A percentile compares a stretch with the other conserved stretches of the same genome.
Evolutionary conservation across 2,888 invertebrate species (phyloP).

Genomic region (Theretra japonica): DNA sequence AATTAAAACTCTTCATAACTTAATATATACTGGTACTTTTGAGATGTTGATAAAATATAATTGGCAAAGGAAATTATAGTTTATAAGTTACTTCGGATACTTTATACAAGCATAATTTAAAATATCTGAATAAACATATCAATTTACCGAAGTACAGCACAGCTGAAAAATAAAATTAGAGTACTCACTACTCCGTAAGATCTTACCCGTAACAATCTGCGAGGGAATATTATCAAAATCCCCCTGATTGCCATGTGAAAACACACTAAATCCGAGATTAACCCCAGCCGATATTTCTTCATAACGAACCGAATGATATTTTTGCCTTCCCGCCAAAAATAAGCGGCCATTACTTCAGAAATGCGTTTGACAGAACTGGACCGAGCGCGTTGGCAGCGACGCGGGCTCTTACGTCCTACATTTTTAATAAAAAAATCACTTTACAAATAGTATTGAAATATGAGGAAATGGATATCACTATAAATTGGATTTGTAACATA

Average conservation of each 20-base stretch:
- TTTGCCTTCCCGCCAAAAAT: slow-evolving; percentile 75
- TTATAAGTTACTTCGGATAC: too few species aligned
- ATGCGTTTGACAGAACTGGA: slow-evolving; percentile 77
- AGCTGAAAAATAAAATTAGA: slow-evolving; percentile 13
- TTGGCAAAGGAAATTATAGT: too few species aligned
- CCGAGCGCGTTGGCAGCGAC: slow-evolving; percentile 66
- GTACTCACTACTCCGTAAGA: not conserved
- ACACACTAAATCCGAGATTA: slow-evolving; percentile 50
- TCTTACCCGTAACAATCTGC: slow-evolving; percentile 32
- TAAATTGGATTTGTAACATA: slow-evolving; percentile 35
- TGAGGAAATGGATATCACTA: slow-evolving; percentile 37
- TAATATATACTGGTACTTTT: too few species aligned
- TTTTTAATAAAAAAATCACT: slow-evolving; percentile 39
- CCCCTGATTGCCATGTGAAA: slow-evolving; percentile 51
- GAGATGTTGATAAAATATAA: too few species aligned
- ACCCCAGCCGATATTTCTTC: slow-evolving; percentile 59
- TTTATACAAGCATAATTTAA: not conserved
- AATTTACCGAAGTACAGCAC: not conserved
- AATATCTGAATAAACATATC: not conserved
- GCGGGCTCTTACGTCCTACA: slow-evolving; percentile 42
- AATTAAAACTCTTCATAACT: too few species aligned
- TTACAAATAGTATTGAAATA: slow-evolving; percentile 51
- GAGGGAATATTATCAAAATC: slow-evolving; percentile 44
- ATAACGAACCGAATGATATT: slow-evolving; percentile 66
- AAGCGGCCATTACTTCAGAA: slow-evolving; percentile 73